Evolutionary conservation across 1,140 invertebrate species (phyloP).

Genomic region (Macrostomum lignano): DNA sequence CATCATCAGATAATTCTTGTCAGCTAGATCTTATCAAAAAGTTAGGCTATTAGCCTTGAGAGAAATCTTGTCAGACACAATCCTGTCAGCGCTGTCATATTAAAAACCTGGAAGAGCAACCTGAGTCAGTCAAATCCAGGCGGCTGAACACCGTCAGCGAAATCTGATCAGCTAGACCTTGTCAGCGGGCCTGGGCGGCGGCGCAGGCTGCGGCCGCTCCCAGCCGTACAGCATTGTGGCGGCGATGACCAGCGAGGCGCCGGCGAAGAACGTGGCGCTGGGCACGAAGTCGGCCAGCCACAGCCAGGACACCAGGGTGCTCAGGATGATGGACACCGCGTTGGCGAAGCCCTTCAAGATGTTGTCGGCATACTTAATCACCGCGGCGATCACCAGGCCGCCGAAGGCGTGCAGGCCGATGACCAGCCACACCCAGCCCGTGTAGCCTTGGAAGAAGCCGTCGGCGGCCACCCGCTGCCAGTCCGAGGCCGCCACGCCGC

Average conservation of each 20-base stretch:
- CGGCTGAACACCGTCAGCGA: too few species aligned
- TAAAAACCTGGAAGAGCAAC: too few species aligned
- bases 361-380: constrained; percentile 34
- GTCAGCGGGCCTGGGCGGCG: too few species aligned
- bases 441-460: constrained; percentile 34
- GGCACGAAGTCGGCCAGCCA: constrained; percentile 6
- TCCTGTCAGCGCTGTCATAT: too few species aligned
- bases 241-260: background rate
- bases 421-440: constrained; percentile 26
- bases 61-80: too few species aligned
- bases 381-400: constrained; percentile 29
- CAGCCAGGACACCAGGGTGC: constrained; percentile 25
- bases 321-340: constrained; percentile 22
- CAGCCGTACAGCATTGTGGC: constrained; percentile 5
- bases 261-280: background rate
- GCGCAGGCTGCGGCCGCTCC: too few species aligned
- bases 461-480: constrained; percentile 19
- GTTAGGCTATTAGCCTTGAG: too few species aligned
- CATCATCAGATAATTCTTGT: too few species aligned
- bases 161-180: too few species aligned
- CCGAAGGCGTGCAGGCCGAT: constrained; percentile 27
- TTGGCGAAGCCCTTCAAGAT: constrained; percentile 19
- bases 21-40: too few species aligned
- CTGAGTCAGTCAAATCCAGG: too few species aligned
- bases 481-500: constrained; percentile 31